Base-by-base conservation (phyloP, 2,888 invertebrate genomes). In the Calliopum simillimum region DNA sequence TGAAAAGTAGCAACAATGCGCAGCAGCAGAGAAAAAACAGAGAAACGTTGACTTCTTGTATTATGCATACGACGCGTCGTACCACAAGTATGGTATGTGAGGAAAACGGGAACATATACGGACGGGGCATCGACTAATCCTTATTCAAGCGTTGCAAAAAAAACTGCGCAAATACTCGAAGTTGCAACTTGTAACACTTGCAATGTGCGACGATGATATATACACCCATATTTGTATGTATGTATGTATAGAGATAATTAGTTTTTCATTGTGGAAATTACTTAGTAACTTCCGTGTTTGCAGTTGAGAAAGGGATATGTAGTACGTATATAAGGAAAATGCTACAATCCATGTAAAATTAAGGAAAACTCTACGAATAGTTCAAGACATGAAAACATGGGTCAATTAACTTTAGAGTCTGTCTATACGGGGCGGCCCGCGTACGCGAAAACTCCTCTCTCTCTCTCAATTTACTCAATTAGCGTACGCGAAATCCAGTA, bases 71-170 rank as follows among this genome's bases (percentile, higher is more conserved):
- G 53, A n/a, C n/a, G n/a, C n/a, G n/a, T n/a, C n/a, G n/a, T n/a
- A n/a, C n/a, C 19, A 19, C 53, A 19, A 21, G 19, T 21, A 25
- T 6, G 23, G 23, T 14, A 14, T 11, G 46, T 33, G 61, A 44
- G 61, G 21, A 46, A 19, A 16, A 58, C 25, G n/a, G 44, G 33
- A 33, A 33, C 8, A 33, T 33, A 33, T 33, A 44, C 5, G 59
- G 43, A 59, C 16, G 61, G 23, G 13, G 61, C 46, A 46, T 61
- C 21, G 61, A 61, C 46, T 61, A 61, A 61, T 61, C 61, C 61
- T 61, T 61, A 61, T 46, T 61, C 61, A 46, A 61, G 61, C 61
- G 61, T 61, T 61, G 61, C 61, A 21, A 46, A 58, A 33, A 33
- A 58, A 33, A 33, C 33, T 58, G 56, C n/a, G n/a, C 56, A 23